Evolutionary conservation across 2,113 vertebrate species (phyloP).

Genomic region (Peucedramus taeniatus): DNA sequence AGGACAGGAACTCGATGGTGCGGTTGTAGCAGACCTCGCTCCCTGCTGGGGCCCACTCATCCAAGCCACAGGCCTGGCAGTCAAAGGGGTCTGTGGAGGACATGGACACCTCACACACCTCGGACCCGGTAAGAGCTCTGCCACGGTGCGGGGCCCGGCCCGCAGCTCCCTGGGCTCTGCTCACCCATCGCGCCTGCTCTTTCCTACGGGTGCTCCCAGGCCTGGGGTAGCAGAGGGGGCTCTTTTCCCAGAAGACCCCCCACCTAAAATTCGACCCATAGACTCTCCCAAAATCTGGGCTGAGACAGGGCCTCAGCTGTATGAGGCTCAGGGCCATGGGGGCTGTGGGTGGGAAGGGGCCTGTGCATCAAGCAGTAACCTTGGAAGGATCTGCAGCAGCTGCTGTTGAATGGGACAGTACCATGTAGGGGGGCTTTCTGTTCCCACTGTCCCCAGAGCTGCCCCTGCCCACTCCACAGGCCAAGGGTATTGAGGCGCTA

Average conservation of each 20-base stretch:
- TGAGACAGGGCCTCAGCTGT: neutral
- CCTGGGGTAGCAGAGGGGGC: no score
- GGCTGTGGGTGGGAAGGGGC: neutral
- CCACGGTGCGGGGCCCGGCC: rapidly evolving
- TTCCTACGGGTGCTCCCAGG: rapidly evolving
- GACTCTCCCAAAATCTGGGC: neutral
- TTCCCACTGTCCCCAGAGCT: neutral
- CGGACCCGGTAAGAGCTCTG: rapidly evolving
- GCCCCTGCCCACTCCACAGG: neutral
- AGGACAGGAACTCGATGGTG: slow-evolving; percentile 67
- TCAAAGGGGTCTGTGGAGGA: slow-evolving; percentile 59
- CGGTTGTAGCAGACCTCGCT: slow-evolving; percentile 75
- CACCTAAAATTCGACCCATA: rapidly evolving
- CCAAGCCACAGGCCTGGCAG: slow-evolving; percentile 72
- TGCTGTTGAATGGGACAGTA: neutral
- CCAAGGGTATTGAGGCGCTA: rapidly evolving
- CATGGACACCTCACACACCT: neutral
- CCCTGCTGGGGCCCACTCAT: slow-evolving; percentile 73
- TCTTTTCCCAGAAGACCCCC: neutral
- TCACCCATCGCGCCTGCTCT: rapidly evolving
- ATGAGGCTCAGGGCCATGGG: rapidly evolving
- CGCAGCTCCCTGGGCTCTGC: neutral
- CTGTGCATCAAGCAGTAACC: rapidly evolving
- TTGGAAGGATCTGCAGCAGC: neutral
- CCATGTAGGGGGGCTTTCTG: rapidly evolving